Evolutionary conservation across 2,797 vertebrate genomes (phyloP).

Genomic region (Liasis olivaceus): DNA sequence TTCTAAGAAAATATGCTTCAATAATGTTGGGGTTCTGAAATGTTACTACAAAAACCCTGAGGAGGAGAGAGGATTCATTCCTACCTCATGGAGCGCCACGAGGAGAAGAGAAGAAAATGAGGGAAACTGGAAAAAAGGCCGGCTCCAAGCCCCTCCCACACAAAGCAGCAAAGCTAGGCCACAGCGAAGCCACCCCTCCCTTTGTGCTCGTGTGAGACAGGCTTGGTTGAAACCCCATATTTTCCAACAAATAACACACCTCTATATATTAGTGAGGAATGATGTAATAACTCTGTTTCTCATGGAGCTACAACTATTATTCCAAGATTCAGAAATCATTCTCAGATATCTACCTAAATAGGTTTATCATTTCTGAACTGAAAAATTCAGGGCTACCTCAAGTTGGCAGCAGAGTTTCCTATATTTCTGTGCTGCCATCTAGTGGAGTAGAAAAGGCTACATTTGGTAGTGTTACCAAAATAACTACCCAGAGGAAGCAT

Average conservation of each 20-base stretch:
- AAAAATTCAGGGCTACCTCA: background rate
- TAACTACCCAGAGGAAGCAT: background rate
- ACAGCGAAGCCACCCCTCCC: too few species aligned
- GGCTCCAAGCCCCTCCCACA: too few species aligned
- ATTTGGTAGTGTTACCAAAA: background rate
- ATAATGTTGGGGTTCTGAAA: background rate
- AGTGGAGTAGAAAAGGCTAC: background rate
- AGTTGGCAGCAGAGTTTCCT: background rate
- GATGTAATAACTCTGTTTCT: background rate
- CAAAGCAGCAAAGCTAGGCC: too few species aligned
- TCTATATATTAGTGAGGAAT: background rate
- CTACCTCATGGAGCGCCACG: too few species aligned
- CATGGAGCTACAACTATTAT: background rate
- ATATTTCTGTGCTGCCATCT: background rate
- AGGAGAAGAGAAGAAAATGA: too few species aligned
- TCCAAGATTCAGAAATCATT: background rate
- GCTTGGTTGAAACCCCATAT: too few species aligned
- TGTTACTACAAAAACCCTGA: too few species aligned
- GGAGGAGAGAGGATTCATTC: too few species aligned
- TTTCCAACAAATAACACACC: background rate
- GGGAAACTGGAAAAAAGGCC: too few species aligned
- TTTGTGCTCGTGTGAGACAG: too few species aligned
- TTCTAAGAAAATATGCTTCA: background rate
- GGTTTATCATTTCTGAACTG: background rate
- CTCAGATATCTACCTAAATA: background rate